Conservation (phyloP, 2,113 vertebrate species). For the Polypterus bichir region DNA sequence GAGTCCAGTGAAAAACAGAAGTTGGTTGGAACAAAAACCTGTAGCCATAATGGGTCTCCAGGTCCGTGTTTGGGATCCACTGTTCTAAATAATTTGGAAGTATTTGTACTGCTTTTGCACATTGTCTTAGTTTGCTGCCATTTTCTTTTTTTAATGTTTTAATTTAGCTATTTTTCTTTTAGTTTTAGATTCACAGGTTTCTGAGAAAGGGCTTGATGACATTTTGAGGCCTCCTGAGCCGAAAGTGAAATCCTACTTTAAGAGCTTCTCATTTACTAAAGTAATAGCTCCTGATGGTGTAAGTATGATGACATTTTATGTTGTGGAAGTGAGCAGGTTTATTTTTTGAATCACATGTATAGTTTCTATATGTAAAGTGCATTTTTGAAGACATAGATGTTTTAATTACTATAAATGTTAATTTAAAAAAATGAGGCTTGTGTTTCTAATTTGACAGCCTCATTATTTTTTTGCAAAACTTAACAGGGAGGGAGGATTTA, state of each 20-base stretch:
- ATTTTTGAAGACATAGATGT: neutral
- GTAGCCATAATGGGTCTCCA: too few relatives aligned
- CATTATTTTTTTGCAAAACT: neutral
- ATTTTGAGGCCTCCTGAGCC: conserved; percentile 32
- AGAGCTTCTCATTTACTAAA: conserved; percentile 63
- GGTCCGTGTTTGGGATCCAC: neutral
- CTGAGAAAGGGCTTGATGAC: conserved; percentile 37
- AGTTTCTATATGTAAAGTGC: neutral
- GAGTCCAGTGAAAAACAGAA: too few relatives aligned
- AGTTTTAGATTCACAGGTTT: conserved; percentile 56
- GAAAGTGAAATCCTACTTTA: conserved; percentile 58
- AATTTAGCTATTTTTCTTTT: rapidly evolving
- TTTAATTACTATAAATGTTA: neutral
- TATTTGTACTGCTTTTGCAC: neutral
- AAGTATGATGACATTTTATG: conserved; percentile 15
- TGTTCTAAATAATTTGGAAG: too few relatives aligned
- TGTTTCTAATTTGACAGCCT: rapidly evolving
- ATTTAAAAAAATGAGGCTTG: rapidly evolving
- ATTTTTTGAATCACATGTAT: conserved; percentile 18
- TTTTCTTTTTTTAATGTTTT: neutral
- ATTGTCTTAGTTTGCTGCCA: neutral
- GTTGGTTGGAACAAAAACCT: too few relatives aligned
- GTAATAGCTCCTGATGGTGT: conserved; percentile 73
- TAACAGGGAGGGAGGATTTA: rapidly evolving
- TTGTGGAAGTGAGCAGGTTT: neutral